These are phyloP conservation scores for Mellilla xanthometata DNA, from an alignment of 2,888 invertebrate species.

Conservation along the genomic window DNA sequence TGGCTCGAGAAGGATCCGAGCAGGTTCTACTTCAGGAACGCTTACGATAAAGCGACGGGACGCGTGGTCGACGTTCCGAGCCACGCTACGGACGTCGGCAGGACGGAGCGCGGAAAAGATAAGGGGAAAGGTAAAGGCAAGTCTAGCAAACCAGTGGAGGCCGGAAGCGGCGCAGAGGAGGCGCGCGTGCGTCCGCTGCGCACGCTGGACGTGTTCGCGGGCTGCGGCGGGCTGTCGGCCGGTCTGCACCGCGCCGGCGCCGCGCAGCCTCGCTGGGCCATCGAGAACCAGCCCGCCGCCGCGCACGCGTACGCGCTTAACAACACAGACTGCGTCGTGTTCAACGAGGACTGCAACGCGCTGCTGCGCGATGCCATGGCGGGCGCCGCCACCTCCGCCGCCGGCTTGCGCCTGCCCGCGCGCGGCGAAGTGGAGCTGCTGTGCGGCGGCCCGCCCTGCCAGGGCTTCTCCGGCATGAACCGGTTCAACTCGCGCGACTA, in stretches of 20 bases:
- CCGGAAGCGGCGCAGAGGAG: conserved; percentile 40
- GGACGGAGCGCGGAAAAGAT: conserved; percentile 35
- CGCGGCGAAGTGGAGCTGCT: conserved; percentile 92
- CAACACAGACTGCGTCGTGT: conserved; percentile 88
- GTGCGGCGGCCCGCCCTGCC: conserved; percentile 94
- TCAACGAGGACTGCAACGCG: conserved; percentile 91
- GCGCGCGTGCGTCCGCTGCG: conserved; percentile 77
- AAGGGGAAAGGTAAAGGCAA: conserved; percentile 63
- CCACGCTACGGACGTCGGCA: conserved; percentile 52
- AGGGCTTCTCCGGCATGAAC: conserved; percentile 96
- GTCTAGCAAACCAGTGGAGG: conserved; percentile 61
- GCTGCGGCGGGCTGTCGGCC: conserved; percentile 92
- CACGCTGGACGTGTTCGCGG: conserved; percentile 92
- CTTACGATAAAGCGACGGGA: conserved; percentile 82
- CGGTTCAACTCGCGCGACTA: conserved; percentile 92
- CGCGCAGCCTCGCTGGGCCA: conserved; percentile 89
- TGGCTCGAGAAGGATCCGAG: conserved; percentile 86
- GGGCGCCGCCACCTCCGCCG: conserved; percentile 74
- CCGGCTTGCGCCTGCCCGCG: conserved; percentile 84
- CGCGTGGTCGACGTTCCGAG: conserved; percentile 84
- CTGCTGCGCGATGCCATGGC: conserved; percentile 86
- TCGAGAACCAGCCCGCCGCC: conserved; percentile 90
- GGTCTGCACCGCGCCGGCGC: conserved; percentile 87
- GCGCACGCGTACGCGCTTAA: conserved; percentile 91
- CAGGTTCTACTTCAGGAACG: conserved; percentile 88